Evolutionary conservation across 2,113 vertebrate genomes (phyloP).

Genomic region (Sapayoa aenigma): DNA sequence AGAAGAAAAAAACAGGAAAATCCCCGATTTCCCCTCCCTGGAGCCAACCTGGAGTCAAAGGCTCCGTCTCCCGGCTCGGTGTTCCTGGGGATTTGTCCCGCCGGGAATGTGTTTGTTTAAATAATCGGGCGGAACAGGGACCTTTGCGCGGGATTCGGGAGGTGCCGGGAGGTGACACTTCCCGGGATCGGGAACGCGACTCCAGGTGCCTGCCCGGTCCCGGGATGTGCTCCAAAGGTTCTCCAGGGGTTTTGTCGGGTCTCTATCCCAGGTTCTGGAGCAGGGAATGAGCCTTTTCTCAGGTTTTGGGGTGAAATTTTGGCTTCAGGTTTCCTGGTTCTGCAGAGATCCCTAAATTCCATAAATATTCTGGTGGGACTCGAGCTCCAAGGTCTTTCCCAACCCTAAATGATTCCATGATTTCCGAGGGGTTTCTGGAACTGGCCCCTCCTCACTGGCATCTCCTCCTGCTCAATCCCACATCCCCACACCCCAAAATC

Average conservation of each 20-base stretch:
- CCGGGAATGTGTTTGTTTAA: background rate
- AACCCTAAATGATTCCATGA: rapidly evolving
- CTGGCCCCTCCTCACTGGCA: rapidly evolving
- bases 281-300: background rate
- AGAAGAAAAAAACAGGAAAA: rapidly evolving
- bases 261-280: rapidly evolving
- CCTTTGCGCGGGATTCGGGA: background rate
- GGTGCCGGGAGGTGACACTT: background rate
- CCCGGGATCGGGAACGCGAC: background rate
- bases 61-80: rapidly evolving
- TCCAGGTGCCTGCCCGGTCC: background rate
- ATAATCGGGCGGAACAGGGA: background rate
- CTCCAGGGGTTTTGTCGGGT: rapidly evolving
- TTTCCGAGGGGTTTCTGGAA: background rate
- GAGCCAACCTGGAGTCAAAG: rapidly evolving
- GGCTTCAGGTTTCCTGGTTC: background rate
- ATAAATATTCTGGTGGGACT: rapidly evolving
- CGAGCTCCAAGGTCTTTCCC: background rate
- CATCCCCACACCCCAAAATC: background rate
- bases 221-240: rapidly evolving
- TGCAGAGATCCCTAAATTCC: background rate
- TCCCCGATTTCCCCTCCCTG: background rate
- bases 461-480: rapidly evolving
- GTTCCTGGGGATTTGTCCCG: background rate
- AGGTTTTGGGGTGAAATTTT: background rate